These are phyloP conservation scores for Lordiphosa mommai DNA, from an alignment of 1,140 invertebrate genomes.

Conservation along the genomic window DNA sequence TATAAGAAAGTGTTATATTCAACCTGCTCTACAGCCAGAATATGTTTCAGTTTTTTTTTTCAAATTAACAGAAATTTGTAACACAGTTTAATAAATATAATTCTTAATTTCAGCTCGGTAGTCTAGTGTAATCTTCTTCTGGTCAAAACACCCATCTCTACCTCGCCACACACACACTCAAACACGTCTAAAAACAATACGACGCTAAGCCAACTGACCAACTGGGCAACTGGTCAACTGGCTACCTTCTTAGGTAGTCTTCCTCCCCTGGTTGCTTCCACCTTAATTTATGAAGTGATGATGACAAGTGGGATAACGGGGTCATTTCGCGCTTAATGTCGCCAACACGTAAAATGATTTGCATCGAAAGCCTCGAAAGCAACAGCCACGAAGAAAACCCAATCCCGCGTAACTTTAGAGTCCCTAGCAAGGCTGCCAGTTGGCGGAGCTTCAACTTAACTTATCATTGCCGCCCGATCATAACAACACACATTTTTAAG, in stretches of 20 bases:
- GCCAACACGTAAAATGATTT: conserved; percentile 79
- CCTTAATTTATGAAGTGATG: conserved; percentile 79
- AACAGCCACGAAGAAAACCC: conserved; percentile 26
- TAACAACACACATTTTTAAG: conserved; percentile 78
- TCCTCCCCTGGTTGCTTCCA: conserved; percentile 27
- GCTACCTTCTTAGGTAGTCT: neutral
- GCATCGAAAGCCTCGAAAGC: conserved; percentile 53
- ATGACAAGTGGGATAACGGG: conserved; percentile 79
- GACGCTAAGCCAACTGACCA: too few relatives aligned
- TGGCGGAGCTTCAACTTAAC: conserved; percentile 31
- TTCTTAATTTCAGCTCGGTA: too few relatives aligned
- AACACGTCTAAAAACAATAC: too few relatives aligned
- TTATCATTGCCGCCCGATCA: conserved; percentile 72
- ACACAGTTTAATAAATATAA: too few relatives aligned
- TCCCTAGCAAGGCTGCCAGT: conserved; percentile 59
- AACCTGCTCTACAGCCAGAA: too few relatives aligned
- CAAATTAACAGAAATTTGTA: too few relatives aligned
- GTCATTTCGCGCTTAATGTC: conserved; percentile 79
- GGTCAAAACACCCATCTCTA: too few relatives aligned
- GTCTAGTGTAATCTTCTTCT: too few relatives aligned
- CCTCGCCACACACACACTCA: too few relatives aligned
- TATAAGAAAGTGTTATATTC: too few relatives aligned
- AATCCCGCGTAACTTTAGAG: conserved; percentile 69
- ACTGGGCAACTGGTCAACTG: neutral
- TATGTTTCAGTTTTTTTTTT: too few relatives aligned